Conservation (phyloP, 2,797 vertebrate species). For the Acanthurus leucopareius region DNA sequence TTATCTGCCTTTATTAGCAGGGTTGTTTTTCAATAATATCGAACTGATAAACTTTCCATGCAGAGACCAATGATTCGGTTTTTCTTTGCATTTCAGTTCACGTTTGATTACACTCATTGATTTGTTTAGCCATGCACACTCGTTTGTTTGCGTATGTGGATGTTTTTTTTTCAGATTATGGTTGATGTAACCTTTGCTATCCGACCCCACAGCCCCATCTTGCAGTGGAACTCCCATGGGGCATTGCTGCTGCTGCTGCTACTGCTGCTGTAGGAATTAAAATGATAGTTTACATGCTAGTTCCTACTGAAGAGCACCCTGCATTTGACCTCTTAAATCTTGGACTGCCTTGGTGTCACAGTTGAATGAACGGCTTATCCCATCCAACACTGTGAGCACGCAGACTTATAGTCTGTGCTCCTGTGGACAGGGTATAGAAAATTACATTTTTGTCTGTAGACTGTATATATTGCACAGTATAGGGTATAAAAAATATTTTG, state of each 20-base stretch:
- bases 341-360: constrained; percentile 30
- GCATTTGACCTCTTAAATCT: constrained; percentile 60
- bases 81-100: constrained; percentile 57
- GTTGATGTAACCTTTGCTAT: constrained; percentile 56
- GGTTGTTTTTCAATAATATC: constrained; percentile 13
- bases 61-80: constrained; percentile 39
- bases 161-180: constrained; percentile 49
- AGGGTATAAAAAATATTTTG: neutral
- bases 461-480: neutral
- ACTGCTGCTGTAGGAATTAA: constrained; percentile 44
- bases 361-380: constrained; percentile 48
- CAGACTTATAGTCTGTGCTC: constrained; percentile 33
- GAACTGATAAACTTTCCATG: constrained; percentile 14
- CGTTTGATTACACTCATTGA: constrained; percentile 60
- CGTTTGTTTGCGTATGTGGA: constrained; percentile 54
- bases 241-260: constrained; percentile 14
- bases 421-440: constrained; percentile 11
- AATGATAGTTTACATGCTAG: constrained; percentile 45
- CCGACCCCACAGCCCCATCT: constrained; percentile 47
- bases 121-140: constrained; percentile 49
- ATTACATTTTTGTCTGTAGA: neutral
- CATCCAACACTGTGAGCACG: constrained; percentile 17
- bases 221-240: constrained; percentile 43
- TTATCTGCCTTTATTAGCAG: constrained; percentile 24
- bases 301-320: constrained; percentile 47